Conservation (phyloP, 2,113 vertebrate genomes). For the Callionymus lyra region DNA sequence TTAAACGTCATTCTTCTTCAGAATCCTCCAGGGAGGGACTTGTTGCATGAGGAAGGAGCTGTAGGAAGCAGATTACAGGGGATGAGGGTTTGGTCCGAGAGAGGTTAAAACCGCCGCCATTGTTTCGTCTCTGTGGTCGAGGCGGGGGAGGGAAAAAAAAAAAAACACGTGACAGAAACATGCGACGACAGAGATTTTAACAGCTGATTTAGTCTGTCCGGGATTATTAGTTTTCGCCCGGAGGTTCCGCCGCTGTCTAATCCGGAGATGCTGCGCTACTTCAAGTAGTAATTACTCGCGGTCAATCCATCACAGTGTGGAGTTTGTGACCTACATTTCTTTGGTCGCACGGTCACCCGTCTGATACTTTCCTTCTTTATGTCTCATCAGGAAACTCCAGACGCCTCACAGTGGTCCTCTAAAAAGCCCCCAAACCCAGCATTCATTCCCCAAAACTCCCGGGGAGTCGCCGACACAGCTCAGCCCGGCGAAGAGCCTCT, state of each 20-base stretch:
- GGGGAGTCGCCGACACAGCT: conserved; percentile 65
- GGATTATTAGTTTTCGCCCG: too few relatives aligned
- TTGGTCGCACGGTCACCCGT: conserved; percentile 13
- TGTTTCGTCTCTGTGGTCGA: conserved; percentile 46
- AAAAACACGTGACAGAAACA: conserved; percentile 12
- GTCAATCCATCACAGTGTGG: conserved; percentile 11
- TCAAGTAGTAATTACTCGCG: conserved; percentile 6
- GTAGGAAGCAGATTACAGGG: conserved; percentile 65
- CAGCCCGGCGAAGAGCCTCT: conserved; percentile 67
- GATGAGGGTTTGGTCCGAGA: conserved; percentile 39
- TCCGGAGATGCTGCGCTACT: conserved; percentile 1
- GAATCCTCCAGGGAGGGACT: conserved; percentile 14
- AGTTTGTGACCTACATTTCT: conserved; percentile 17
- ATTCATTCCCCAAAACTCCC: conserved; percentile 63
- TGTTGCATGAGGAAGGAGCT: conserved; percentile 57
- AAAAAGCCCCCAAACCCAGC: conserved; percentile 64
- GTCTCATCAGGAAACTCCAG: conserved; percentile 65
- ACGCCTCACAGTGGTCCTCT: conserved; percentile 59
- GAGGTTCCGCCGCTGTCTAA: conserved; percentile 7
- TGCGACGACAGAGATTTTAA: conserved; percentile 1
- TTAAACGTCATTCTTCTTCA: too few relatives aligned
- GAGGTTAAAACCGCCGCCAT: conserved; percentile 53
- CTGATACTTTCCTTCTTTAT: conserved; percentile 26
- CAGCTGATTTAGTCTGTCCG: too few relatives aligned
- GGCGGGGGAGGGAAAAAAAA: conserved; percentile 25